Conservation (phyloP, 2,797 vertebrate genomes). For the Pempheris klunzingeri region DNA sequence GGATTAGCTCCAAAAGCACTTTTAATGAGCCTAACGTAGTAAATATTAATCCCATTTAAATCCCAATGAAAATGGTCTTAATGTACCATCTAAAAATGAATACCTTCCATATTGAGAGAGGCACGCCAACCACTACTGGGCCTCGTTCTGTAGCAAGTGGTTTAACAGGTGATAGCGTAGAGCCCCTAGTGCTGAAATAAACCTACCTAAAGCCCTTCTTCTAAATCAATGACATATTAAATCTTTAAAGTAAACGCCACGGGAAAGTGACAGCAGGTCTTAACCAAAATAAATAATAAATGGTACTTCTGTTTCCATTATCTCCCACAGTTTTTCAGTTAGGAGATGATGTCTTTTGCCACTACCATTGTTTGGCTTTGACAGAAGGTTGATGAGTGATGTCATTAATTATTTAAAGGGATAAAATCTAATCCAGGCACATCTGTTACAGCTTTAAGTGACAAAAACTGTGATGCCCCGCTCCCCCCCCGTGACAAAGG, state of each 20-base stretch:
- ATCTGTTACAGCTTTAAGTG: neutral
- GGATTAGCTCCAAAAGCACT: neutral
- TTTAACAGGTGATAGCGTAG: slow-evolving; percentile 24
- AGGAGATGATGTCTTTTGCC: neutral
- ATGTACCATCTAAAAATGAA: slow-evolving; percentile 35
- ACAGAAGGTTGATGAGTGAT: neutral
- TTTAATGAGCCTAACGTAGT: neutral
- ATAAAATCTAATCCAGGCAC: neutral
- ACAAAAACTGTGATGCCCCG: neutral
- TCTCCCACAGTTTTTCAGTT: neutral
- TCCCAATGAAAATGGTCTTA: slow-evolving; percentile 13
- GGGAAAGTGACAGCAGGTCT: neutral
- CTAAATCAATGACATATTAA: neutral
- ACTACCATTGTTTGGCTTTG: neutral
- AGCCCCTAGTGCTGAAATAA: neutral
- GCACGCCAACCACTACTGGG: slow-evolving; percentile 4
- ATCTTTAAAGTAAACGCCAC: neutral
- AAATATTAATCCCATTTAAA: slow-evolving; percentile 14
- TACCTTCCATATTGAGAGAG: slow-evolving; percentile 6
- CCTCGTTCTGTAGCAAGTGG: slow-evolving; percentile 10
- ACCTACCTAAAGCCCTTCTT: neutral
- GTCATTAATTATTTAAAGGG: neutral
- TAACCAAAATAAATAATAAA: neutral
- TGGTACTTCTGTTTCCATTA: neutral
- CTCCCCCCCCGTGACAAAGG: neutral